These are phyloP conservation scores for Mya arenaria DNA, from an alignment of 1,140 invertebrate genomes.

Conservation along the genomic window DNA sequence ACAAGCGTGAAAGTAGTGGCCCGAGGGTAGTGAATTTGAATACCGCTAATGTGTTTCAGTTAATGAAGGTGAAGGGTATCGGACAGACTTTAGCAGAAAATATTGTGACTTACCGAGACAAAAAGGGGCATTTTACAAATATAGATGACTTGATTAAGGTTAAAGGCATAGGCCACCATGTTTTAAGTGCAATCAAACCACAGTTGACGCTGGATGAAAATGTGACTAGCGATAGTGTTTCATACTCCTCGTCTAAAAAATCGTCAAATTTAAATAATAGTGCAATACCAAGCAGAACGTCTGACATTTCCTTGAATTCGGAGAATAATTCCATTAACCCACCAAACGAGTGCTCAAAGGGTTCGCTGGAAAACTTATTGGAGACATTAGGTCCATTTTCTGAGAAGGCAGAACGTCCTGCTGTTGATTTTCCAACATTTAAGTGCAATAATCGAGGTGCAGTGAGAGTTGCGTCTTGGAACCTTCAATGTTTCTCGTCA, in stretches of 20 bases:
- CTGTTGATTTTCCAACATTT: slow-evolving; percentile 67
- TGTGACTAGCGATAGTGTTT: slow-evolving; percentile 21
- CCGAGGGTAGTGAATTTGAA: slow-evolving; percentile 86
- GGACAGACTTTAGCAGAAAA: slow-evolving; percentile 91
- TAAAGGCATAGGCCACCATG: slow-evolving; percentile 73
- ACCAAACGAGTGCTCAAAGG: slow-evolving; percentile 34
- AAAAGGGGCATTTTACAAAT: slow-evolving; percentile 88
- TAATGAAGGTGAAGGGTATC: slow-evolving; percentile 89
- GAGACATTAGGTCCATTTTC: slow-evolving; percentile 74
- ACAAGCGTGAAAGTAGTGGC: slow-evolving; percentile 28
- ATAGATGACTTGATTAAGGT: slow-evolving; percentile 87
- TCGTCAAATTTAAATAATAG: slow-evolving; percentile 50
- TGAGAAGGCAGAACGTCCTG: slow-evolving; percentile 64
- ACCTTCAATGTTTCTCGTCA: slow-evolving; percentile 86
- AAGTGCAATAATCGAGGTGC: slow-evolving; percentile 70
- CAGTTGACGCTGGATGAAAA: slow-evolving; percentile 69
- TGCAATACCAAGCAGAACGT: slow-evolving; percentile 54
- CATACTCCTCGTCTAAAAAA: slow-evolving; percentile 51
- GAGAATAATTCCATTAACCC: slow-evolving; percentile 27
- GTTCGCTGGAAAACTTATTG: slow-evolving; percentile 74
- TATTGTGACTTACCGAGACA: slow-evolving; percentile 89
- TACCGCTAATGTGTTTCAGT: slow-evolving; percentile 88
- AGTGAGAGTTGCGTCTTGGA: slow-evolving; percentile 89
- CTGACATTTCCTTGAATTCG: slow-evolving; percentile 36
- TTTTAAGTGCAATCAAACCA: slow-evolving; percentile 74